Conservation (phyloP, 2,797 vertebrate species). For the Simalia tracyae region DNA sequence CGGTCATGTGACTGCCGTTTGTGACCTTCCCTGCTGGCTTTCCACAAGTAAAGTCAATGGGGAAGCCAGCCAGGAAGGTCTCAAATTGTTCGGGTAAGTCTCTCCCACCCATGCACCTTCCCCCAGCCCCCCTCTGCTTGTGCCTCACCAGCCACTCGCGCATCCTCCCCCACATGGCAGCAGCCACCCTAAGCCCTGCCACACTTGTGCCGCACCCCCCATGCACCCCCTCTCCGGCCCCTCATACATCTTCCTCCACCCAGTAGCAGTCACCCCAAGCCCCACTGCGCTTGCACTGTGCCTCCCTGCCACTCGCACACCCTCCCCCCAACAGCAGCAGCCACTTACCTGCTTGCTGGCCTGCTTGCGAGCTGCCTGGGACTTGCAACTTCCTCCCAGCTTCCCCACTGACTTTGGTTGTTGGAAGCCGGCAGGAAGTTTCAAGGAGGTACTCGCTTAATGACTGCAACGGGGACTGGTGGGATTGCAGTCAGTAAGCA, state of each 20-base stretch:
- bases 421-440: too few relatives aligned
- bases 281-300: background rate
- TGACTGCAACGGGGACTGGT: too few relatives aligned
- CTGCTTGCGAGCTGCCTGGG: too few relatives aligned
- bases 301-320: too few relatives aligned
- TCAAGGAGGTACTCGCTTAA: too few relatives aligned
- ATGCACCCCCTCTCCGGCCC: too few relatives aligned
- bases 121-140: background rate
- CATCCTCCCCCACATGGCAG: background rate
- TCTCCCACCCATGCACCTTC: background rate
- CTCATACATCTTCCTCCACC: background rate
- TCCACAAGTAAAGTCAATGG: background rate
- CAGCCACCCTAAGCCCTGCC: background rate
- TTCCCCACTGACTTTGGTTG: too few relatives aligned
- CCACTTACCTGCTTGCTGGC: too few relatives aligned
- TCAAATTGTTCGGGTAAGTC: background rate
- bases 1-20: background rate
- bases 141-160: too few relatives aligned
- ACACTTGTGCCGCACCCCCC: background rate
- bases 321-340: too few relatives aligned
- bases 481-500: too few relatives aligned
- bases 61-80: background rate
- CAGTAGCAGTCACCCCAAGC: background rate
- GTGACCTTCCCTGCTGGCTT: background rate
- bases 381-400: too few relatives aligned